Evolutionary conservation across 2,113 vertebrate species (phyloP).

Genomic region (Myrmophylax atrothorax): DNA sequence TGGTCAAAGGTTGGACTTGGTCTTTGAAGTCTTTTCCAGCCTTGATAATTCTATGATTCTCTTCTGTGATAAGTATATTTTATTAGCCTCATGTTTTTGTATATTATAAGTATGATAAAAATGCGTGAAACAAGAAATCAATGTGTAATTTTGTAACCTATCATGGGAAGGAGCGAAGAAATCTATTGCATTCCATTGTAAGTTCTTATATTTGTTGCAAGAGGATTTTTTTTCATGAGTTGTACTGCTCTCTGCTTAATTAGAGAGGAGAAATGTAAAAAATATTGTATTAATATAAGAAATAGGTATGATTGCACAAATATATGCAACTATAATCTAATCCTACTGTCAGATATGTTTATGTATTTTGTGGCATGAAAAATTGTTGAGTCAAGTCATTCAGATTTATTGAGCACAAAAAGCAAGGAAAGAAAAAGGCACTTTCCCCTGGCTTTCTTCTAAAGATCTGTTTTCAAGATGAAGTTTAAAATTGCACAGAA

Average conservation of each 20-base stretch:
- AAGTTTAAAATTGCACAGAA: neutral
- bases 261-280: neutral
- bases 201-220: neutral
- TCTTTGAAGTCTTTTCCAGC: neutral
- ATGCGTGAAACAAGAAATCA: neutral
- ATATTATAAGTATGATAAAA: neutral
- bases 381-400: neutral
- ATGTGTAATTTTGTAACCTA: neutral
- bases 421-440: neutral
- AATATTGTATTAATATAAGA: neutral
- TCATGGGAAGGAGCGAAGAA: neutral
- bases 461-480: neutral
- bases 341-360: neutral
- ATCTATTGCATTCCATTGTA: neutral
- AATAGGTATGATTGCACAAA: neutral
- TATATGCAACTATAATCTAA: neutral
- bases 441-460: neutral
- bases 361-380: neutral
- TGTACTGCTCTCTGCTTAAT: neutral
- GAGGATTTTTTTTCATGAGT: neutral
- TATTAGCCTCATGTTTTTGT: neutral
- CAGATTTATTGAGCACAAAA: neutral
- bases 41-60: neutral
- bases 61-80: neutral
- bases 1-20: fast-evolving